phyloP scores from a whole-genome alignment of 2,113 vertebrate species.

The Daubentonia madagascariensis region DNA sequence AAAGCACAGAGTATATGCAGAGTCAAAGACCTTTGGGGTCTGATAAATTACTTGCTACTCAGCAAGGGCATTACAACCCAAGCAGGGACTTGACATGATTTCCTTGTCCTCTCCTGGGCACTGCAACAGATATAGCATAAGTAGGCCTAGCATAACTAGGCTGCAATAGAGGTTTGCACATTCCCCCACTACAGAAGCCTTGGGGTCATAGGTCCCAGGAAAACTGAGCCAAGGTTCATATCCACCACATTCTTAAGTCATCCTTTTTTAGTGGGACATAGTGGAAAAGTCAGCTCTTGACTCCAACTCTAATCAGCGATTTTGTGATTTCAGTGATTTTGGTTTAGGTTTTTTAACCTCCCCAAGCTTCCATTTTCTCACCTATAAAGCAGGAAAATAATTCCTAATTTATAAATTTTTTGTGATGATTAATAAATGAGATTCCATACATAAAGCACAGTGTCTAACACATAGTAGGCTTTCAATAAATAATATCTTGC shows the following conservation, averaged over 20 bases:
- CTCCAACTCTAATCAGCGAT: not conserved
- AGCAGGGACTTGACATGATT: not conserved
- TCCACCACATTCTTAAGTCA: not conserved
- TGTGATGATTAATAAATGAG: not conserved
- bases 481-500: not conserved
- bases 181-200: not conserved
- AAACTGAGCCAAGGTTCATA: not conserved
- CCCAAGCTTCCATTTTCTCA: not conserved
- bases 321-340: not conserved
- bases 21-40: not conserved
- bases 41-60: not conserved
- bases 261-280: not conserved
- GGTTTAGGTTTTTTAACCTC: not conserved
- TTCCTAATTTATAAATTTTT: not conserved
- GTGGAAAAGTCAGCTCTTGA: not conserved
- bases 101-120: not conserved
- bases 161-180: not conserved
- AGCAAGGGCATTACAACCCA: not conserved
- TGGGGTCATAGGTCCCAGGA: not conserved
- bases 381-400: not conserved
- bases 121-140: not conserved
- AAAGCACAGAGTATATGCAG: not conserved
- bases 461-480: constrained; percentile 24
- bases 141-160: not conserved
- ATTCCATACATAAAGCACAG: not conserved